These are phyloP conservation scores for Sphaerodactylus townsendi DNA, from an alignment of 2,113 vertebrate genomes.

Conservation along the genomic window DNA sequence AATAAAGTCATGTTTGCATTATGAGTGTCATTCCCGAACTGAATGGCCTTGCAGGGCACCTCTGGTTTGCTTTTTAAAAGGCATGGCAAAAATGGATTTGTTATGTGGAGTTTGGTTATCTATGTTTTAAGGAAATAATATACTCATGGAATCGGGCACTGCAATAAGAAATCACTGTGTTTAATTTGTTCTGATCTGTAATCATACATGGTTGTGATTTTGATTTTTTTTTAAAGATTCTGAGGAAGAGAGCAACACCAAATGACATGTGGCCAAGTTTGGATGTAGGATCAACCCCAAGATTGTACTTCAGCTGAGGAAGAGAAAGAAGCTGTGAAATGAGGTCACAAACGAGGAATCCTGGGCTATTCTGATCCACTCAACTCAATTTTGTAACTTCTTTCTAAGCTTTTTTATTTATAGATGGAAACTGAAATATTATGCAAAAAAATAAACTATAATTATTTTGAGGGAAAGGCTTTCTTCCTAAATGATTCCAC, in stretches of 20 bases:
- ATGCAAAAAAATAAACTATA: constrained; percentile 78
- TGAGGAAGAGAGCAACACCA: constrained; percentile 66
- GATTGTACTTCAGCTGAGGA: constrained; percentile 44
- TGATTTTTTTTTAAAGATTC: constrained; percentile 74
- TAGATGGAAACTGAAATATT: constrained; percentile 80
- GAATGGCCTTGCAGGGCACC: not conserved
- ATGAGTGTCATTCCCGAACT: rapidly evolving
- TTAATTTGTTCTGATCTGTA: rapidly evolving
- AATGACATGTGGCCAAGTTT: constrained; percentile 64
- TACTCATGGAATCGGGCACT: rapidly evolving
- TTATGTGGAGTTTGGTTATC: not conserved
- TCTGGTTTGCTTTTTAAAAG: not conserved
- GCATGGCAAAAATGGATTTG: not conserved
- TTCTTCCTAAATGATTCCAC: constrained; percentile 69
- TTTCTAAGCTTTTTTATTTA: constrained; percentile 81
- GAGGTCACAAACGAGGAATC: constrained; percentile 53
- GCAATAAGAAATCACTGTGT: not conserved
- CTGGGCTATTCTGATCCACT: constrained; percentile 60
- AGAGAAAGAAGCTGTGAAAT: constrained; percentile 64
- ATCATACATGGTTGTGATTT: constrained; percentile 26
- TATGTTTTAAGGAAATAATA: rapidly evolving
- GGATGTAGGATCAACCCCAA: constrained; percentile 53
- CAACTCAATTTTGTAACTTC: constrained; percentile 77
- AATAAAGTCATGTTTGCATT: not conserved
- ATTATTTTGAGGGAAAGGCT: constrained; percentile 80